Percentiles rank a stretch among this genome's conserved stretches.
These are phyloP conservation scores for Eulemur rubriventer DNA, from an alignment of 2,797 vertebrate genomes.

Conservation along the genomic window DNA sequence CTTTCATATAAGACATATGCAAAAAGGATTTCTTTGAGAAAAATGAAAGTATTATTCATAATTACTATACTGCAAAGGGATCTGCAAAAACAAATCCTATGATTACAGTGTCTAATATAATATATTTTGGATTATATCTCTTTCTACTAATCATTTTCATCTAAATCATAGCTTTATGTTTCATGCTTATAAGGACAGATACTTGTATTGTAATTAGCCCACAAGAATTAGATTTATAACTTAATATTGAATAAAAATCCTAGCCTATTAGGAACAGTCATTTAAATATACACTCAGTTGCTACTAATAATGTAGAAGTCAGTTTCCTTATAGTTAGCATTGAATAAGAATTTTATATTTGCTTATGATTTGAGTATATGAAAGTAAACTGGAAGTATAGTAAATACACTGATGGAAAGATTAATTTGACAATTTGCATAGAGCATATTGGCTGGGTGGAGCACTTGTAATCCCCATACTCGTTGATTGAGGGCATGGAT, in stretches of 20 bases:
- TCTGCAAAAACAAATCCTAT: slow-evolving; percentile 67
- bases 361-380: not conserved
- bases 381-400: slow-evolving; percentile 22
- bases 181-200: slow-evolving; percentile 51
- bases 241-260: slow-evolving; percentile 67
- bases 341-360: slow-evolving; percentile 49
- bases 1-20: slow-evolving; percentile 55
- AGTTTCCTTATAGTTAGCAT: slow-evolving; percentile 42
- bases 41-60: slow-evolving; percentile 56
- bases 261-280: not conserved
- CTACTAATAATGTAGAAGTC: slow-evolving; percentile 32
- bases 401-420: not conserved
- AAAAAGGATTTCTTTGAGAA: slow-evolving; percentile 64
- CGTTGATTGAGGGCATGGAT: not conserved
- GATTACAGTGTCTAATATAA: slow-evolving; percentile 72
- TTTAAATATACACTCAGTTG: slow-evolving; percentile 63
- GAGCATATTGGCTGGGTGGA: slow-evolving; percentile 8
- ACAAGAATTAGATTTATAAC: slow-evolving; percentile 58
- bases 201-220: slow-evolving; percentile 62
- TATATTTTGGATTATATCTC: slow-evolving; percentile 6
- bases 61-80: slow-evolving; percentile 59
- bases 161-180: slow-evolving; percentile 57
- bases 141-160: slow-evolving; percentile 55
- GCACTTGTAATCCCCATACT: not conserved
- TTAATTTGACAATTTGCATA: slow-evolving; percentile 37